Evolutionary conservation across 2,113 vertebrate genomes (phyloP), one percentile per base, ranked within the genome.

Genomic region (Prunella himalayana): DNA sequence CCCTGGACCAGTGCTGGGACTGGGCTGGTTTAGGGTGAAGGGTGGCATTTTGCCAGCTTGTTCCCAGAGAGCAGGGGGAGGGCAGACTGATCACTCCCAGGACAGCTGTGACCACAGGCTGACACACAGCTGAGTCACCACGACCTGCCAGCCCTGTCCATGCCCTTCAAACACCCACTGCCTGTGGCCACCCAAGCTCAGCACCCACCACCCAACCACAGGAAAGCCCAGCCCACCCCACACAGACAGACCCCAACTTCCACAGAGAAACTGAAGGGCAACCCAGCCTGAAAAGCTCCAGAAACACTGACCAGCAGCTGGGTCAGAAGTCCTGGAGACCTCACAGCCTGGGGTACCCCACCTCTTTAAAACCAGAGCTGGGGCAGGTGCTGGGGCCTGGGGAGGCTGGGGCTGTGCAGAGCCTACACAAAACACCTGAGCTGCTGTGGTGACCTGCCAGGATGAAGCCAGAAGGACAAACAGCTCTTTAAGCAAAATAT

Each of bases 391-490:
- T 11, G 16, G 35, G 54, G 39, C 35, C 18, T 57, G 61, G 35
- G 33, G 54, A 42, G 57, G 70, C 49, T 41, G 54, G 19, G 63
- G 71, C 5, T 53, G 76, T 6, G 8, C n/a, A 80, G 31, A 92
- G 39, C 27, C 66, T 33, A 47, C 72, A 61, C 31, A 68, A 39
- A 90, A 50, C 2, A 5, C 66, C 70, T 13, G 10, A 92, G 71
- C 41, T 69, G 45, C 88, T 80, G 63, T 1, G 0, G 10, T 0
- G 21, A 88, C 59, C 30, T 2, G 11, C 30, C 54, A 83, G 76
- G 77, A 75, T 39, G 39, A 73, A 81, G 59, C 60, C 81, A 86
- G 93, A 91, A 95, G 86, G 89, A 18, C 94, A 91, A 94, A 81
- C 10, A 81, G 69, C 51, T 86, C 66, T 59, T 86, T 65, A 70